phyloP scores from a whole-genome alignment of 2,113 vertebrate genomes.

The Arenaria interpres region DNA sequence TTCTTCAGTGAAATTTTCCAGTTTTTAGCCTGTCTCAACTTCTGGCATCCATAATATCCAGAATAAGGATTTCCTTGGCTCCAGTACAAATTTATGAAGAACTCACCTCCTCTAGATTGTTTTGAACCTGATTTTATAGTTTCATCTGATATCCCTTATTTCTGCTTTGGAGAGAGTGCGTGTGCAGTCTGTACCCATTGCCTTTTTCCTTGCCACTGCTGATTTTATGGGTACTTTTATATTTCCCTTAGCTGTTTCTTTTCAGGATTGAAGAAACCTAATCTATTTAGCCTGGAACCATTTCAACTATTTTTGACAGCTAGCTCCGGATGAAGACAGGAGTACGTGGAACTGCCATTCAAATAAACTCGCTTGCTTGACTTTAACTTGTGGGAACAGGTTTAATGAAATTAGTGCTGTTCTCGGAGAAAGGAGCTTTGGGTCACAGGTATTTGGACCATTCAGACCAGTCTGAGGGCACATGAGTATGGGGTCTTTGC shows the following conservation, averaged over 20 bases:
- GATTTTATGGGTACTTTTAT: not conserved
- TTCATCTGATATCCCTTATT: not conserved
- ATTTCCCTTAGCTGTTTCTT: not conserved
- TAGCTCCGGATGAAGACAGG: not conserved
- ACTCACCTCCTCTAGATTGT: not conserved
- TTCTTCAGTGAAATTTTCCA: not conserved
- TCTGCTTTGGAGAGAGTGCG: not conserved
- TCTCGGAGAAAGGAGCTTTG: not conserved
- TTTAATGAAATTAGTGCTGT: not conserved
- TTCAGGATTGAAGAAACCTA: not conserved
- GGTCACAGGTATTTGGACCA: not conserved
- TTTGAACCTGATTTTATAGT: not conserved
- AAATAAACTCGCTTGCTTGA: not conserved
- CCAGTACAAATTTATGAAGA: not conserved
- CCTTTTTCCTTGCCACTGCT: not conserved
- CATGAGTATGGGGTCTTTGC: not conserved
- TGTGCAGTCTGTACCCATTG: not conserved
- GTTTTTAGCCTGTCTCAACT: not conserved
- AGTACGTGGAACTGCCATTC: not conserved
- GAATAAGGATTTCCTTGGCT: not conserved
- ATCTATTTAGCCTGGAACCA: not conserved
- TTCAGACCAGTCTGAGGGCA: not conserved
- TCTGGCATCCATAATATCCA: not conserved
- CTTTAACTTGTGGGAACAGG: not conserved
- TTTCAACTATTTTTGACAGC: not conserved